Percentiles rank a stretch among this genome's conserved stretches.
Evolutionary conservation across 2,113 vertebrate genomes (phyloP).

Genomic region (Passer montanus): DNA sequence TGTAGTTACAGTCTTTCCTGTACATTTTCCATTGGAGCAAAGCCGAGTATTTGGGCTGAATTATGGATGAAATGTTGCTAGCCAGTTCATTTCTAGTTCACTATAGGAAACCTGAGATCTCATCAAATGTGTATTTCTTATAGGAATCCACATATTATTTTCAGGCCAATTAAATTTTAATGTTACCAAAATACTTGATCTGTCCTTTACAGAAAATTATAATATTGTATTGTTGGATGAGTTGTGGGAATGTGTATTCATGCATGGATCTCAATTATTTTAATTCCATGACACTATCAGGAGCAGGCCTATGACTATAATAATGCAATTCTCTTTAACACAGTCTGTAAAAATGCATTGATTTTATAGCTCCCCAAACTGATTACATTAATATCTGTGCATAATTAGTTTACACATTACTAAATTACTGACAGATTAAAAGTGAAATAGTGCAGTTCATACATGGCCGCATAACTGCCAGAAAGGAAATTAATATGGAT

Average conservation of each 20-base stretch:
- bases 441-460: conserved; percentile 98
- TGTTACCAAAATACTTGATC: neutral
- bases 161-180: neutral
- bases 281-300: conserved; percentile 87
- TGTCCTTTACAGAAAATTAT: neutral
- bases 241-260: conserved; percentile 68
- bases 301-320: conserved; percentile 87
- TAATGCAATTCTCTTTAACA: conserved; percentile 85
- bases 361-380: conserved; percentile 95
- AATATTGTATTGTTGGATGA: neutral
- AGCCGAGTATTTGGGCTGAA: neutral
- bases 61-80: neutral
- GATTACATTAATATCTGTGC: conserved; percentile 99
- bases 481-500: conserved; percentile 99
- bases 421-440: conserved; percentile 99
- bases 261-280: conserved; percentile 78
- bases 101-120: neutral
- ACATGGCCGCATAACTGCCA: conserved; percentile 94
- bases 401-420: conserved; percentile 99
- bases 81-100: neutral
- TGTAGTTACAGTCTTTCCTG: neutral
- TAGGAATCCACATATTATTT: neutral
- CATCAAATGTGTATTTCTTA: neutral
- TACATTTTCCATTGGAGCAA: neutral
- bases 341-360: conserved; percentile 93